A percentile compares a stretch with the other conserved stretches of the same genome.
Evolutionary conservation across 2,888 invertebrate species (phyloP).

Genomic region (Agrochola lychnidis): DNA sequence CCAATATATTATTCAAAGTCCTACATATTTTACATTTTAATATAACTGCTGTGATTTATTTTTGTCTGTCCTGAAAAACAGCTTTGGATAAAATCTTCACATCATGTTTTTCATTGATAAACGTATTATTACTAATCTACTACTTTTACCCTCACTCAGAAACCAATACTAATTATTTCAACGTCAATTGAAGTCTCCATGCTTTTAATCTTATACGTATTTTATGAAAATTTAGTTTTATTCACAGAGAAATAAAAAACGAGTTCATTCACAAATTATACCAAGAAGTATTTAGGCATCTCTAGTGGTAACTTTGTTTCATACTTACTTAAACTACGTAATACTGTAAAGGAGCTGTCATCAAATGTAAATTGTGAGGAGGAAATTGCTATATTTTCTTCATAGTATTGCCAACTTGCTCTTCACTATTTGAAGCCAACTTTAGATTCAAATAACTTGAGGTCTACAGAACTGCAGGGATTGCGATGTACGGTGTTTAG

Average conservation of each 20-base stretch:
- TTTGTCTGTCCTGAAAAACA: background rate
- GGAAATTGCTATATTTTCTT: constrained; percentile 51
- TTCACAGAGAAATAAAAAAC: constrained; percentile 12
- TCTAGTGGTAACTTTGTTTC: constrained; percentile 45
- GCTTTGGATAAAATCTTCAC: background rate
- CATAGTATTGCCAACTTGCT: constrained; percentile 48
- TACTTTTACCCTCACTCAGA: background rate
- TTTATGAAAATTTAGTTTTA: constrained; percentile 40
- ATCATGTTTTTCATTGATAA: background rate
- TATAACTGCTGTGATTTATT: background rate
- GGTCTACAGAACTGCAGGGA: constrained; percentile 14
- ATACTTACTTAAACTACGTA: constrained; percentile 33
- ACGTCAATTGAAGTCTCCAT: constrained; percentile 24
- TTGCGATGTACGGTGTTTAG: constrained; percentile 1
- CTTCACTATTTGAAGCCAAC: constrained; percentile 32
- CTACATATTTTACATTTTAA: background rate
- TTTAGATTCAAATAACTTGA: constrained; percentile 39
- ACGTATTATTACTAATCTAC: background rate
- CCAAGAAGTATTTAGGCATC: constrained; percentile 22
- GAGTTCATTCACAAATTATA: constrained; percentile 9
- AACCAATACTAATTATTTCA: background rate
- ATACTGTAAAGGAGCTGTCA: constrained; percentile 52
- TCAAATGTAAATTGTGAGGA: constrained; percentile 52
- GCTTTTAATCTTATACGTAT: constrained; percentile 8
- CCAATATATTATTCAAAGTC: background rate